Evolutionary conservation across 2,888 invertebrate species (phyloP).

Genomic region (Diaphora mendica): DNA sequence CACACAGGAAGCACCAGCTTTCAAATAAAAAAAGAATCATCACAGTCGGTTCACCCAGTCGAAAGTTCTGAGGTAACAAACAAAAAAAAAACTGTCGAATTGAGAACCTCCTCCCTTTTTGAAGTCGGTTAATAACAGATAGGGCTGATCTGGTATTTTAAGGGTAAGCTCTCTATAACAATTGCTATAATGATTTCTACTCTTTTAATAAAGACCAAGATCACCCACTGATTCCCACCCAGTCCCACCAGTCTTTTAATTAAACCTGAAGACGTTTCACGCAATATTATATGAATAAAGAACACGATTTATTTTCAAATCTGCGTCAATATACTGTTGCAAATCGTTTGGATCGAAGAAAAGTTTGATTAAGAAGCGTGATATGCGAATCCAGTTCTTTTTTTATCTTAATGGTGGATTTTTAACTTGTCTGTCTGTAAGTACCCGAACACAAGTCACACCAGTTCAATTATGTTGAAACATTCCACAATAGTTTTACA

Average conservation of each 20-base stretch:
- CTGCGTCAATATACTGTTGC: constrained; percentile 17
- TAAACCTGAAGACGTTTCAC: background rate
- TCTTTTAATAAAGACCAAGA: background rate
- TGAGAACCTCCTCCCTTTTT: no score
- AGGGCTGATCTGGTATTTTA: constrained; percentile 1
- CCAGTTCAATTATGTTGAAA: constrained; percentile 23
- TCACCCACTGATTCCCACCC: background rate
- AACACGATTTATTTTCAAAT: constrained; percentile 8
- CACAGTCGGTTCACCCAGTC: no score
- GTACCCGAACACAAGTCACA: constrained; percentile 18
- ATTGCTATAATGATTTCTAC: background rate
- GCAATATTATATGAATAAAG: constrained; percentile 9
- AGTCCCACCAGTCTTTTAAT: background rate
- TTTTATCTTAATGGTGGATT: background rate
- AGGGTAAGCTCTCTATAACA: background rate
- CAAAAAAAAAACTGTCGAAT: no score
- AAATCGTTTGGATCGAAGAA: background rate
- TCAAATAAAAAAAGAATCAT: no score
- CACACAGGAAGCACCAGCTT: no score
- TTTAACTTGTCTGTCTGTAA: background rate
- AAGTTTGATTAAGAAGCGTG: background rate
- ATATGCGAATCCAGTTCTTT: background rate
- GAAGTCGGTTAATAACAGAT: no score
- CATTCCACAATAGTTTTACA: constrained; percentile 18
- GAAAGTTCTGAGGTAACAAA: no score